Conservation (phyloP, 2,888 invertebrate species). For the Ommatoiulus sabulosus region DNA sequence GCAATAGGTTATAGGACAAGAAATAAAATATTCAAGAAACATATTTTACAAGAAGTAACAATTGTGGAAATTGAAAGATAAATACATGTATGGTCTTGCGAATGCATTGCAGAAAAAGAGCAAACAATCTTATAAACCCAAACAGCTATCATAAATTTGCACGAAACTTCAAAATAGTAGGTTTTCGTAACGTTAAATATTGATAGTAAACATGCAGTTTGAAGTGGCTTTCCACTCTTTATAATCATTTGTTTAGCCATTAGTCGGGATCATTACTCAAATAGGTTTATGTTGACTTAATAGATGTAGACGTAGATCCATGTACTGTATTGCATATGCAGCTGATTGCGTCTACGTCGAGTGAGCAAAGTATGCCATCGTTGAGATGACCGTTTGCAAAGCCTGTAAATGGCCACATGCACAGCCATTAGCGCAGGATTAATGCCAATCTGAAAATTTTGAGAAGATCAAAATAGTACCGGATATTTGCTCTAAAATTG, state of each 20-base stretch:
- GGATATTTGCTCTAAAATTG: background rate
- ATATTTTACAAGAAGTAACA: no score
- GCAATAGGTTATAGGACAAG: no score
- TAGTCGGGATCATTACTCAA: conserved; percentile 9
- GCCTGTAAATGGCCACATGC: background rate
- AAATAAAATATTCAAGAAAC: no score
- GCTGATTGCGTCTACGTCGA: conserved; percentile 2
- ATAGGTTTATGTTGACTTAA: conserved; percentile 7
- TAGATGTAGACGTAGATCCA: background rate
- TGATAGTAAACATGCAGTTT: background rate
- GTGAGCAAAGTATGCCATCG: background rate
- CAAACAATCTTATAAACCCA: background rate
- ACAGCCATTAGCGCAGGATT: background rate
- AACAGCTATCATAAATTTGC: background rate
- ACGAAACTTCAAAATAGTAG: background rate
- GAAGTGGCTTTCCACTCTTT: conserved; percentile 21
- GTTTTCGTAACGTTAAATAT: background rate
- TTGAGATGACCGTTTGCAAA: background rate
- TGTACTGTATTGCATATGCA: background rate
- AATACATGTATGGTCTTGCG: no score
- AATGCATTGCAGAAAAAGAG: no score
- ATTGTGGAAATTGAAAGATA: no score
- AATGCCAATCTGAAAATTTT: background rate
- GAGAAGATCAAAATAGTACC: background rate
- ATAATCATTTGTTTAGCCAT: conserved; percentile 21